Percentiles rank a stretch among this genome's conserved stretches.
phyloP scores from a whole-genome alignment of 2,888 invertebrate species.

The Nomada ferruginata region DNA sequence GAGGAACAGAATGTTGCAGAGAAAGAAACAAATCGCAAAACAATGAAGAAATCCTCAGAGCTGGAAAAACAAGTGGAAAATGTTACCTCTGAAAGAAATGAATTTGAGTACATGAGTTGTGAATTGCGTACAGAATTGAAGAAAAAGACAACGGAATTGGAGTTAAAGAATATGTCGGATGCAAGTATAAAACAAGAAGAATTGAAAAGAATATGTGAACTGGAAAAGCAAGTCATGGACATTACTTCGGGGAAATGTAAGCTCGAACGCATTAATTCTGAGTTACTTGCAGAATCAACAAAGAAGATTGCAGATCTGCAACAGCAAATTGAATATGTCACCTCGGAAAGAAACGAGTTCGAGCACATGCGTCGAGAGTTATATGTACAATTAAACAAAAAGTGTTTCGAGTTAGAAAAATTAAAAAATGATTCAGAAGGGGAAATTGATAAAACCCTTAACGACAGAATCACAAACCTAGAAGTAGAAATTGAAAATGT shows the following conservation, averaged over 20 bases:
- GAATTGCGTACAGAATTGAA: constrained; percentile 35
- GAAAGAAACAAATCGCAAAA: background rate
- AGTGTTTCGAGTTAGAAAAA: constrained; percentile 11
- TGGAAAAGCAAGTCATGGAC: constrained; percentile 32
- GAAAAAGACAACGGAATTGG: constrained; percentile 33
- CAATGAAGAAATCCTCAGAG: constrained; percentile 17
- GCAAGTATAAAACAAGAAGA: constrained; percentile 17
- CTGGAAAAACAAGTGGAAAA: constrained; percentile 38
- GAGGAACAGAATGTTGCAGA: constrained; percentile 15
- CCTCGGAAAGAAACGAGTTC: constrained; percentile 53
- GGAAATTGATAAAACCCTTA: background rate
- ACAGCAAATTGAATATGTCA: constrained; percentile 33
- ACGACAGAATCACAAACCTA: constrained; percentile 23
- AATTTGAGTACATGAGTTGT: constrained; percentile 44
- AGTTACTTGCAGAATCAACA: background rate
- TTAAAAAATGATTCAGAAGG: background rate
- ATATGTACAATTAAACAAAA: constrained; percentile 31
- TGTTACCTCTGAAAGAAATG: constrained; percentile 43
- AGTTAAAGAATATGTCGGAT: constrained; percentile 25
- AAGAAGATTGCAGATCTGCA: constrained; percentile 32
- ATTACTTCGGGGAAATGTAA: constrained; percentile 21
- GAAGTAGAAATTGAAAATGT: constrained; percentile 29
- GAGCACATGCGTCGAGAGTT: constrained; percentile 43
- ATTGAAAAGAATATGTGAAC: constrained; percentile 9
- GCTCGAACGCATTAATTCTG: constrained; percentile 12